Evolutionary conservation across 2,113 vertebrate genomes (phyloP).

Genomic region (Lycocorax pyrrhopterus): DNA sequence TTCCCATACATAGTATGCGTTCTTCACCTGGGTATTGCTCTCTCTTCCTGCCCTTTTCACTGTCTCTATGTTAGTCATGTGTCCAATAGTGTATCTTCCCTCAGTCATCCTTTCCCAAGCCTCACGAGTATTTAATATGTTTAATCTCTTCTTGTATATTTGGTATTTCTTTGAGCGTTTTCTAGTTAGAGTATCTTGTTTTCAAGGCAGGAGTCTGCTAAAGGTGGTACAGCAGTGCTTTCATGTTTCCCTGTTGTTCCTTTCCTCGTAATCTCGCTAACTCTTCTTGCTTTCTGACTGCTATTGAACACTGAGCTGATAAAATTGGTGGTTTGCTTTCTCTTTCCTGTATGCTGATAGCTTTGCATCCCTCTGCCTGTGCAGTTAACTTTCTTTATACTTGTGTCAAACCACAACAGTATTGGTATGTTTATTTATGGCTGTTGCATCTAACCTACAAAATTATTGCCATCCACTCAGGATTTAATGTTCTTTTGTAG

Average conservation of each 20-base stretch:
- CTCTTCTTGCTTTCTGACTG: neutral
- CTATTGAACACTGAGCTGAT: neutral
- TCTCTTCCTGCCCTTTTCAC: neutral
- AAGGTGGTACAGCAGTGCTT: neutral
- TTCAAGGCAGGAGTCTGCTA: neutral
- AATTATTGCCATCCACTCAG: neutral
- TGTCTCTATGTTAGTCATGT: neutral
- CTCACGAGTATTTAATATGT: neutral
- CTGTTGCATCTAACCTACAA: neutral
- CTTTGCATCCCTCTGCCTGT: neutral
- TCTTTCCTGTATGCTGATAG: neutral
- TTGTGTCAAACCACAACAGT: neutral
- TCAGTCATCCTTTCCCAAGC: neutral
- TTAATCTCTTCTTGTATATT: neutral
- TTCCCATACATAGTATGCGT: rapidly evolving
- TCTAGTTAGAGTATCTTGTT: neutral
- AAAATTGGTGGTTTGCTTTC: neutral
- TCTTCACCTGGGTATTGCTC: neutral
- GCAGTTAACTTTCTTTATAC: neutral
- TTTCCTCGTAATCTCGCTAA: neutral
- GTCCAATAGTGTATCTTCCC: neutral
- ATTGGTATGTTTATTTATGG: neutral
- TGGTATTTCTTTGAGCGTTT: neutral
- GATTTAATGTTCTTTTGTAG: neutral
- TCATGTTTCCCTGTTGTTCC: neutral